phyloP scores from a whole-genome alignment of 1,140 invertebrate genomes.

The Plectus sambesii region DNA sequence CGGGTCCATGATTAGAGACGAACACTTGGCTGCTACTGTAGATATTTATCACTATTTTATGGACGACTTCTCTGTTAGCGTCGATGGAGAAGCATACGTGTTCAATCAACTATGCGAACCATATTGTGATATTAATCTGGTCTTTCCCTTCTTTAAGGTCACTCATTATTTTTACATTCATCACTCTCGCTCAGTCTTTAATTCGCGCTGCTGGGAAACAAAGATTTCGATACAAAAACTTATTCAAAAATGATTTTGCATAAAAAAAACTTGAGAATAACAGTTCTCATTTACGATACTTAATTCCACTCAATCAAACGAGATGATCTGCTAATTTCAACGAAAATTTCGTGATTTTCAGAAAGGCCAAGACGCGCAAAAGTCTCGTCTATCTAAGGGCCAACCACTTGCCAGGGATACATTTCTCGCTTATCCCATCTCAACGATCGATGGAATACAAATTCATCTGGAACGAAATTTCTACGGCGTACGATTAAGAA shows the following conservation, averaged over 20 bases:
- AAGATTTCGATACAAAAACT: too few species aligned
- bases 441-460: slow-evolving; percentile 29
- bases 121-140: slow-evolving; percentile 34
- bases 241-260: too few species aligned
- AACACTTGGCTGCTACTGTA: slow-evolving; percentile 26
- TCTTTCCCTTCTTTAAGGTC: slow-evolving; percentile 34
- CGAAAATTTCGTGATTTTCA: slow-evolving; percentile 11
- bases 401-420: slow-evolving; percentile 3
- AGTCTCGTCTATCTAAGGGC: slow-evolving; percentile 10
- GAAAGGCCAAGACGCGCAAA: slow-evolving; percentile 21
- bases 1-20: slow-evolving; percentile 32
- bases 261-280: too few species aligned
- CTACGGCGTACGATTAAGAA: slow-evolving; percentile 33
- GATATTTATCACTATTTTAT: slow-evolving; percentile 22
- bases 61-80: slow-evolving; percentile 25
- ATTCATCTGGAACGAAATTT: slow-evolving; percentile 32
- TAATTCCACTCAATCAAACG: too few species aligned
- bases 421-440: slow-evolving; percentile 28
- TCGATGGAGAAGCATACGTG: slow-evolving; percentile 16
- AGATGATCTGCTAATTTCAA: too few species aligned
- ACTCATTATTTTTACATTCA: too few species aligned
- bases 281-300: too few species aligned
- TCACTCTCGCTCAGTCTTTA: too few species aligned
- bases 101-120: slow-evolving; percentile 34
- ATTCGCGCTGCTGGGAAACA: too few species aligned